These are phyloP conservation scores for Rhopalosiphum nymphaeae DNA, from an alignment of 2,888 invertebrate genomes.

Conservation along the genomic window DNA sequence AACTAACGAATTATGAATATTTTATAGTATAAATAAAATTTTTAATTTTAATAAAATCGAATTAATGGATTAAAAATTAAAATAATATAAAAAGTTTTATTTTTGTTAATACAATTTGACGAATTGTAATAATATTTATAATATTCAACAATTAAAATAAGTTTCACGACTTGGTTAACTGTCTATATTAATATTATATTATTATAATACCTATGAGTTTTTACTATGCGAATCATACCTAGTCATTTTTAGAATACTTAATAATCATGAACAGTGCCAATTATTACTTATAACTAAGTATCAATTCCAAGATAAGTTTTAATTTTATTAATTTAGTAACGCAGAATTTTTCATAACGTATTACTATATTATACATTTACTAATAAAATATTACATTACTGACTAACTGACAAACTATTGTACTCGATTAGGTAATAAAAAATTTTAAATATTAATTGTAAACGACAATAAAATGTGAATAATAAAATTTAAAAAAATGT, in stretches of 20 bases:
- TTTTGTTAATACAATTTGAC: background rate
- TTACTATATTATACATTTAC: background rate
- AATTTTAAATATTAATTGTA: background rate
- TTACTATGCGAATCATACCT: constrained; percentile 1
- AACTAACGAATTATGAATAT: background rate
- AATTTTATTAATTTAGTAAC: background rate
- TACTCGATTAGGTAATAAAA: background rate
- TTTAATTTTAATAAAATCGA: background rate
- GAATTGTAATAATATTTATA: background rate
- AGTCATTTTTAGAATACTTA: background rate
- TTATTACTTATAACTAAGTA: background rate
- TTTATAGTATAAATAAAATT: background rate
- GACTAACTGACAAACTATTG: background rate
- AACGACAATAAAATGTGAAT: background rate
- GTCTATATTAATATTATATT: background rate
- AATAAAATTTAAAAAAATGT: background rate
- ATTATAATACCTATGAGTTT: background rate
- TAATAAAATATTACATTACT: background rate
- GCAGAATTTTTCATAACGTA: background rate
- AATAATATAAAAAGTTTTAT: background rate
- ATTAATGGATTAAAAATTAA: background rate
- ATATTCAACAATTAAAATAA: background rate
- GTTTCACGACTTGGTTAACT: background rate
- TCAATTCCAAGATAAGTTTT: background rate
- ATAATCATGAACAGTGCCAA: background rate